Base-by-base conservation (phyloP, 2,888 invertebrate genomes). In the Spialia ferax region DNA sequence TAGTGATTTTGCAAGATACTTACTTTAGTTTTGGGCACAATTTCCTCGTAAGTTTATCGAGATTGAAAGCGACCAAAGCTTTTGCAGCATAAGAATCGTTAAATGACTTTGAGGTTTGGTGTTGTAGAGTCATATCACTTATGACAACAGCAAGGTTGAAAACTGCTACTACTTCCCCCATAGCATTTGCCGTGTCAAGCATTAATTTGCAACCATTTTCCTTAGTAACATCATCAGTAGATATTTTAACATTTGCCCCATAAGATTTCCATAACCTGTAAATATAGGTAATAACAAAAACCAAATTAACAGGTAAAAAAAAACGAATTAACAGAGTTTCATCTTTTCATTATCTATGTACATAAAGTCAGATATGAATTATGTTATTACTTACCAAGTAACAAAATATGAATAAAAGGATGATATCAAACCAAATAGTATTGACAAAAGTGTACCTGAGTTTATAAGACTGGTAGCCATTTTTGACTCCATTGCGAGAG, bases 401-500 rank as follows among this genome's bases (percentile, higher is more conserved):
- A n/a, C n/a, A n/a, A n/a, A n/a, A n/a, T n/a, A n/a, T n/a, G n/a
- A n/a, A n/a, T n/a, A n/a, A n/a, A n/a, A n/a, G n/a, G n/a, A n/a
- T n/a, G n/a, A n/a, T n/a, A n/a, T n/a, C 32, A 32, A 32, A 10
- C 10, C 32, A 32, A 32, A 32, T 10, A 32, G 10, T 32, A 32
- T 42, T 42, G 4, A 7, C 42, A 15, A 15, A 1, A n/a, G 8
- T 8, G 1, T 52, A 59, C 59, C 23, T 23, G 42, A 45, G 13
- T 26, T 42, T 59, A 8, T 18, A 22, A 13, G 42, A 23, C 15
- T 73, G 97, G 81, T 97, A 98, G n/a, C 97, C 97, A 60, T 95
- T 96, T 26, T 93, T 91, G 1, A 97, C 83, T 2, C 97, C 97
- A 8, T 93, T 94, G 69, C 97, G 94, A 0, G 97, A 97, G 6